phyloP scores from a whole-genome alignment of 2,113 vertebrate species.

The Orthonyx spaldingii region DNA sequence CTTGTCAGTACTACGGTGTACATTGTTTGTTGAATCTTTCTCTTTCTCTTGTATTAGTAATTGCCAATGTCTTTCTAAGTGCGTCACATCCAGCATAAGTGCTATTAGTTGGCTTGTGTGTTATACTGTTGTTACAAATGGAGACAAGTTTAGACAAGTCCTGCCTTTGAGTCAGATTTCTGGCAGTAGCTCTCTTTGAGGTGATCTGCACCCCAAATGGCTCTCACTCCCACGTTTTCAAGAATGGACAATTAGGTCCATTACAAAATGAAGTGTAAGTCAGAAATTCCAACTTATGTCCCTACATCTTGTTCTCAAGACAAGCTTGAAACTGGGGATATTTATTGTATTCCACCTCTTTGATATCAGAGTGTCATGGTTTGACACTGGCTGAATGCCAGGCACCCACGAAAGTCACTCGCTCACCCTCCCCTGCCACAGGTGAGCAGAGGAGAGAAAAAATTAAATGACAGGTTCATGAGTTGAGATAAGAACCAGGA shows the following conservation, averaged over 20 bases:
- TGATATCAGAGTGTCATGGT: too few relatives aligned
- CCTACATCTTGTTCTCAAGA: too few relatives aligned
- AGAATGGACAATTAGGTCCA: neutral
- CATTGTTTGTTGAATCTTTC: neutral
- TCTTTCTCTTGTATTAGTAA: neutral
- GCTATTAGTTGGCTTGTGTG: neutral
- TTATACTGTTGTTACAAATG: neutral
- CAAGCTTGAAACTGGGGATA: too few relatives aligned
- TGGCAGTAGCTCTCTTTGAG: neutral
- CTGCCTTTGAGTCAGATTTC: neutral
- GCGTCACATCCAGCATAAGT: neutral
- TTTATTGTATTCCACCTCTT: neutral
- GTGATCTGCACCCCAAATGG: neutral
- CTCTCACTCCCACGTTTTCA: neutral
- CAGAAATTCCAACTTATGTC: too few relatives aligned
- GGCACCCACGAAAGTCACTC: too few relatives aligned
- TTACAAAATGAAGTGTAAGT: neutral
- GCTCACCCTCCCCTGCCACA: too few relatives aligned
- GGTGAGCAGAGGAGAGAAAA: too few relatives aligned
- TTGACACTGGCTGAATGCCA: too few relatives aligned
- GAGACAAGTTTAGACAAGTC: neutral
- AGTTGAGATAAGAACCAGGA: too few relatives aligned
- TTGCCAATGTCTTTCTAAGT: neutral
- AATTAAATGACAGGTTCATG: too few relatives aligned
- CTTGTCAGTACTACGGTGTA: neutral